Evolutionary conservation across 2,113 vertebrate species (phyloP), one percentile per base, ranked within the genome.

Genomic region (Nicator chloris): DNA sequence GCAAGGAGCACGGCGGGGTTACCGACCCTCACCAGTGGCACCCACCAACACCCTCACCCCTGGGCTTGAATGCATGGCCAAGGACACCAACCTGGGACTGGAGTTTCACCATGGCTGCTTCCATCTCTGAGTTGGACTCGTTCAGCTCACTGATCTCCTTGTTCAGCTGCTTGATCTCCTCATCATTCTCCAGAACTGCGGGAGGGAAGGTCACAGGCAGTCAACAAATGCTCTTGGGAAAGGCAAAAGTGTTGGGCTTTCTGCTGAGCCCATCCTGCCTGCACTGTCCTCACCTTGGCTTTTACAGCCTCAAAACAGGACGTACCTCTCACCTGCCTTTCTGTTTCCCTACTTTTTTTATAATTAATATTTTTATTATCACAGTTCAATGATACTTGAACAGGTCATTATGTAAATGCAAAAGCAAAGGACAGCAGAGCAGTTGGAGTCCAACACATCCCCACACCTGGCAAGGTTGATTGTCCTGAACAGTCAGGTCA

Each of bases 81-180:
- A 23, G 63, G 16, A 13, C 50, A 95, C 98, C 28, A 84, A 99
- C 99, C 99, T 99, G 99, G 40, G 99, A 99, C 97, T 99, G 99
- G 60, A 99, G 98, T 96, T 99, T 99, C 85, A 99, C 99, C 99
- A 99, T 99, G 90, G 99, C 99, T 0, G 98, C 98, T 96, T 99
- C 99, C 99, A 99, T 99, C 97, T 99, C 99, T 0, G 98, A 98
- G 98, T 99, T 99, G 96, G 99, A 99, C 86, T 99, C 99, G 0
- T 98, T 99, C 94, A 99, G 98, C 92, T 99, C 99, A 16, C 98
- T 99, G 66, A 99, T 99, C 97, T 99, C 99, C 97, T 98, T 99
- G 98, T 99, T 99, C 88, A 99, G 98, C 96, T 99, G 99, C 96
- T 99, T 99, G 95, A 99, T 99, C 96, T 99, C 99, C 91, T 99